Base-by-base conservation (phyloP, 2,113 vertebrate genomes). In the Petrocephalus microphthalmus region DNA sequence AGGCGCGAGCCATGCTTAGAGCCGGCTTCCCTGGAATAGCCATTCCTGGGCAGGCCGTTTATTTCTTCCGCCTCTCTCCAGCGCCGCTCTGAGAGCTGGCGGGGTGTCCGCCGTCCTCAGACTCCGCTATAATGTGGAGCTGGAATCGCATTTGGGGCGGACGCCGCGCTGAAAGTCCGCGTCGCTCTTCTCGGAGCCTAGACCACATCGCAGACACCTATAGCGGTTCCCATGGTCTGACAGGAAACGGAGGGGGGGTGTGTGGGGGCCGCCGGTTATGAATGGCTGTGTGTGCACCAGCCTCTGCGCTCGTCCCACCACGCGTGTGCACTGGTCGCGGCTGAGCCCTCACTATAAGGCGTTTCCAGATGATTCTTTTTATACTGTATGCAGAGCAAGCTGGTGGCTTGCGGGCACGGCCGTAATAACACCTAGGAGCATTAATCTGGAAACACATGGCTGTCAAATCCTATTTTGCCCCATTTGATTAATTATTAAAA, bases 401-500 rank as follows among this genome's bases (percentile, higher is more conserved):
- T 17, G 42, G 13, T 78, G 7, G 64, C 87, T 52, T 20, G 45
- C 33, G 47, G 67, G 67, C 47, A 54, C 20, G 10, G 13, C 49
- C 20, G 49, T 81, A 64, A 86, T 47, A 60, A 86, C 87, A n/a
- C 64, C 87, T 53, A 54, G 53, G 82, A 78, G n/a, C 71, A 84
- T 45, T 82, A 84, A 89, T 92, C 90, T 90, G 90, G 91, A 94
- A 93, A 90, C 20, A 0, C 71, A 83, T 88, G 67, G 90, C 90
- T 71, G 91, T 90, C 89, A 92, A 94, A 93, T 93, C 92, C 90
- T 92, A 89, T 93, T 94, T 91, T 90, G 92, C 91, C 88, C 88
- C 85, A 74, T 93, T 91, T 95, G 92, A 95, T 96, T 90, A 94
- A 96, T 96, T 94, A 95, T 95, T 93, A 91, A 95, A 93, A 93